Evolutionary conservation across 2,113 vertebrate genomes (phyloP), one percentile per base, ranked within the genome.

Genomic region (Hippoglossus stenolepis): DNA sequence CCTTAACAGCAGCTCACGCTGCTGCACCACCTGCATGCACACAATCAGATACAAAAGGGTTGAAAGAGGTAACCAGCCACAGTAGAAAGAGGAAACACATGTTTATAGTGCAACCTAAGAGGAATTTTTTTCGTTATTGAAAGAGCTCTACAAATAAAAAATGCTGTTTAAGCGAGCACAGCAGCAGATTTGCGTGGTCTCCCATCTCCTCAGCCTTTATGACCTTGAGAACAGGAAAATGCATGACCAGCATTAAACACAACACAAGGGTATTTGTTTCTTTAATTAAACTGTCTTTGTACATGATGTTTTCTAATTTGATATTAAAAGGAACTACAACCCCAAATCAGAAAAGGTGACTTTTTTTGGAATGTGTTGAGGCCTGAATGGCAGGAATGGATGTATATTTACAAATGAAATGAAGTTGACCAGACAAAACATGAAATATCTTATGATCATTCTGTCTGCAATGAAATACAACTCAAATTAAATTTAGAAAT

Each of bases 151-250:
- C 26, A 28, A 28, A 28, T 28, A 28, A 2, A 28, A 28, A 28
- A 28, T 28, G 26, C 26, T 28, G 26, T 28, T 28, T 28, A 28
- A 28, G 26, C 0, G 26, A 28, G 26, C 26, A 28, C 26, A 28
- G 26, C 26, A 28, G 26, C 28, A 99, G 94, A 76, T 95, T 95
- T 64, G 97, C 96, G 80, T 97, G 96, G 86, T 99, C 97, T 0
- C 95, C 93, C 94, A 97, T 95, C 81, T 95, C 96, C 79, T 97
- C 92, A 3, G 96, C 96, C 35, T 95, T 93, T 81, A 97, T 97
- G 83, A 98, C 95, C 93, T 97, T 97, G 51, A 96, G 94, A 81
- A 28, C 28, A 28, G 3, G 3, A 26, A 24, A 77, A 21, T 24
- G 5, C 3, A 54, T 0, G 0, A 17, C 15, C 21, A 58, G n/a